Base-by-base conservation (phyloP, 2,888 invertebrate genomes). In the Pheosia tremula region DNA sequence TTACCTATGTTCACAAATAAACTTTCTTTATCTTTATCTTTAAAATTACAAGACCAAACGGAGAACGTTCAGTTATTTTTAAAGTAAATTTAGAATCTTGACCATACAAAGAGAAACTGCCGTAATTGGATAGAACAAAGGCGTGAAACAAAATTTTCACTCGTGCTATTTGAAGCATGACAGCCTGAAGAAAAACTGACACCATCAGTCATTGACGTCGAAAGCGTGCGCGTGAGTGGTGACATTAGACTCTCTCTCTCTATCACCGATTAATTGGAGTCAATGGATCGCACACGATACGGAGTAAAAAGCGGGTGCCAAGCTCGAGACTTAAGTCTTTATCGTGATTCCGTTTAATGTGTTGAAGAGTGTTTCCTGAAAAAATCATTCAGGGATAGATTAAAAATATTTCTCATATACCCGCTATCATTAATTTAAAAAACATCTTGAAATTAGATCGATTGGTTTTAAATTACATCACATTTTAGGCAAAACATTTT, bases 141-240 rank as follows among this genome's bases (percentile, higher is more conserved):
- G 67, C 68, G 63, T 68, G 61, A 68, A 71, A 71, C 76, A 55
- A 68, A 72, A 78, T 88, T 91, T 90, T 86, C 88, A 82, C 87
- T 85, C 66, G 74, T 69, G 78, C 76, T 81, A 83, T 83, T 82
- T 83, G 79, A 87, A 88, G 89, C 88, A 83, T 86, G 86, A 88
- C 88, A 79, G 67, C 78, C 83, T 74, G 79, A 80, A 84, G 89
- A 91, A 90, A 90, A 90, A 90, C 84, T 85, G 78, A 82, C 81
- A 83, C 81, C 88, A 82, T 86, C 87, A 86, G 82, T 87, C 88
- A 83, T 85, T 81, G 84, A 67, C 83, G 79, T 86, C 73, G 88
- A 89, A 88, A 88, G 87, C 79, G 56, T 65, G 74, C 76, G 78
- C 77, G 75, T 79, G 79, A 71, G 74, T 79, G 72, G 75, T 81